Conservation (phyloP, 2,888 invertebrate genomes). For the Ennomos fuscantarius region DNA sequence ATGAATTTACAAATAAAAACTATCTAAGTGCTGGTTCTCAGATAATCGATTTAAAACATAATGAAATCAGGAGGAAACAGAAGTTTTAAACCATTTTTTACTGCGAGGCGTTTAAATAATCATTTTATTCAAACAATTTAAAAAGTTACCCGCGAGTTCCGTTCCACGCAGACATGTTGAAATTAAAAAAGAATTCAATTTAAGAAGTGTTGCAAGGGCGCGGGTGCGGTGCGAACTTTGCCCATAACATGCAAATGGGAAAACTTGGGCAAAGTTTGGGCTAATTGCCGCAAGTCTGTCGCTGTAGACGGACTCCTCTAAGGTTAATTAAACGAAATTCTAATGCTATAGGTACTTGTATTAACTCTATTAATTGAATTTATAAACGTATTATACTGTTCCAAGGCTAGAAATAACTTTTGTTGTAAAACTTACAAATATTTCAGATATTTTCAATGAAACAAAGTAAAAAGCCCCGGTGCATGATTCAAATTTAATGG, state of each 20-base stretch:
- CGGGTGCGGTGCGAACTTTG: constrained; percentile 52
- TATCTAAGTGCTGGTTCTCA: no score
- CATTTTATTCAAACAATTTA: constrained; percentile 19
- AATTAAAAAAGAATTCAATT: constrained; percentile 72
- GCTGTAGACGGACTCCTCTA: constrained; percentile 43
- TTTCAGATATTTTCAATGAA: no score
- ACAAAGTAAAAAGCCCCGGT: no score
- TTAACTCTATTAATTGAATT: constrained; percentile 15
- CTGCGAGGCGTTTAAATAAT: constrained; percentile 4
- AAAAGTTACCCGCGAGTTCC: constrained; percentile 28
- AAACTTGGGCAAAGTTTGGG: constrained; percentile 73
- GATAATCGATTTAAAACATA: no score
- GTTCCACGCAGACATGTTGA: constrained; percentile 50
- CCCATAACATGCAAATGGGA: constrained; percentile 80
- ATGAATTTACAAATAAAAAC: no score
- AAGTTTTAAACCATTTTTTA: no score
- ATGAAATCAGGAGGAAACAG: no score
- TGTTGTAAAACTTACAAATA: no score
- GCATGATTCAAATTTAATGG: no score
- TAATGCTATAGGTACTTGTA: constrained; percentile 39
- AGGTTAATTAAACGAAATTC: constrained; percentile 62
- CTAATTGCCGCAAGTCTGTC: constrained; percentile 69
- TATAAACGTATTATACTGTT: no score
- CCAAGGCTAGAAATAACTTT: no score
- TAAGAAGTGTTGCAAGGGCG: constrained; percentile 54